phyloP scores from a whole-genome alignment of 2,797 vertebrate species.

The Urocyon cinereoargenteus region DNA sequence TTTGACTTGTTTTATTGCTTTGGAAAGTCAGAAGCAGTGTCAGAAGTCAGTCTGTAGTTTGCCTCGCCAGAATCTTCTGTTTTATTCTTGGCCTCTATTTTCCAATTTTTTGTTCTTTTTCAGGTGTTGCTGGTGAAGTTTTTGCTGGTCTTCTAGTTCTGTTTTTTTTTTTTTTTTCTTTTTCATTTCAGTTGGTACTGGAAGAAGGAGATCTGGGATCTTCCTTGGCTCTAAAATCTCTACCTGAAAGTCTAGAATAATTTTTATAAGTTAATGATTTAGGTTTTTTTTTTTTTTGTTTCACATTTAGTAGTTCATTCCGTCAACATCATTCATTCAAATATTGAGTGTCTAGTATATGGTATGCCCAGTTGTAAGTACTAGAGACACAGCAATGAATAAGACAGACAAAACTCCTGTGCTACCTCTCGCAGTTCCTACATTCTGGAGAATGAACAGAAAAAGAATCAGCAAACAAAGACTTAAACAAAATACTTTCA shows the following conservation, averaged over 20 bases:
- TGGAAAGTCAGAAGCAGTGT: background rate
- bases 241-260: background rate
- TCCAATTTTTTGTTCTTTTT: background rate
- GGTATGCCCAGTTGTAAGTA: too few relatives aligned
- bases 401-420: background rate
- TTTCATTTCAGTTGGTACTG: background rate
- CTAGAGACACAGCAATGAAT: background rate
- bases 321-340: background rate
- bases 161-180: background rate
- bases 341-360: background rate
- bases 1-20: background rate
- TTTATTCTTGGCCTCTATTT: background rate
- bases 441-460: background rate
- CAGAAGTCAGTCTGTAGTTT: background rate
- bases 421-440: background rate
- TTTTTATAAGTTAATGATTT: background rate
- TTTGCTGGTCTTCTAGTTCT: background rate
- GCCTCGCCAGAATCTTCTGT: background rate
- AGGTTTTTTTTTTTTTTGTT: background rate
- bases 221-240: conserved; percentile 17
- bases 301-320: background rate
- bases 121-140: background rate
- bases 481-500: background rate
- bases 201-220: background rate
- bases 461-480: background rate